Conservation (phyloP, 1,140 invertebrate genomes). For the Drosophila erecta region DNA sequence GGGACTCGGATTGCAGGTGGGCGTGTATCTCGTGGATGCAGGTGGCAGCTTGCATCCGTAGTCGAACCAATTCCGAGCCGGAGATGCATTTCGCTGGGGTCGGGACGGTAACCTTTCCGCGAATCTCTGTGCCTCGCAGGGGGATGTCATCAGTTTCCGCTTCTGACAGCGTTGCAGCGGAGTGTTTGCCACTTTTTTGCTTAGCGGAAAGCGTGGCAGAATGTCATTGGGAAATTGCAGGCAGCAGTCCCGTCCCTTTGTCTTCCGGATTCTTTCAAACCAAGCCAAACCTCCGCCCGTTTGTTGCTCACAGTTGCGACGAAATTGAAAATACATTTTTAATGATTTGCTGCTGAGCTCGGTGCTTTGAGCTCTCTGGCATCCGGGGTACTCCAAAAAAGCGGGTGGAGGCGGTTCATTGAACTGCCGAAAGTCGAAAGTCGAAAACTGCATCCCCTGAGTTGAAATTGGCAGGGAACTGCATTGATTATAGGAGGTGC, state of each 20-base stretch:
- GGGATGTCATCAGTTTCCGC: slow-evolving; percentile 1
- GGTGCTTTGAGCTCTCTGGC: slow-evolving; percentile 34
- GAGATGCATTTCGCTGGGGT: not conserved
- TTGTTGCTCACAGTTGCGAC: slow-evolving; percentile 35
- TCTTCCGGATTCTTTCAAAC: not conserved
- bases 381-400: slow-evolving; percentile 4
- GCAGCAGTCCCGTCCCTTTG: slow-evolving; percentile 4
- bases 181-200: slow-evolving; percentile 56
- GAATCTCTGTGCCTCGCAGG: not conserved
- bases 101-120: not conserved
- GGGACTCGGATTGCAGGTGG: slow-evolving; percentile 22
- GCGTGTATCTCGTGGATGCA: slow-evolving; percentile 28
- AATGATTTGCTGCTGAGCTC: slow-evolving; percentile 65
- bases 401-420: slow-evolving; percentile 16
- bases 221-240: slow-evolving; percentile 32
- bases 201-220: slow-evolving; percentile 45
- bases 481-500: slow-evolving; percentile 17
- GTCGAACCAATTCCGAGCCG: slow-evolving; percentile 4
- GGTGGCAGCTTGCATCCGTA: slow-evolving; percentile 24
- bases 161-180: slow-evolving; percentile 26
- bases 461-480: slow-evolving; percentile 6
- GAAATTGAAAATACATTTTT: slow-evolving; percentile 78
- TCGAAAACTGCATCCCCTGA: not conserved
- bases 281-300: not conserved
- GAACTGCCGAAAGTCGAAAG: slow-evolving; percentile 16